Percentiles rank a stretch among this genome's conserved stretches.
Evolutionary conservation across 2,888 invertebrate species (phyloP).

Genomic region (Zonitis immaculata): DNA sequence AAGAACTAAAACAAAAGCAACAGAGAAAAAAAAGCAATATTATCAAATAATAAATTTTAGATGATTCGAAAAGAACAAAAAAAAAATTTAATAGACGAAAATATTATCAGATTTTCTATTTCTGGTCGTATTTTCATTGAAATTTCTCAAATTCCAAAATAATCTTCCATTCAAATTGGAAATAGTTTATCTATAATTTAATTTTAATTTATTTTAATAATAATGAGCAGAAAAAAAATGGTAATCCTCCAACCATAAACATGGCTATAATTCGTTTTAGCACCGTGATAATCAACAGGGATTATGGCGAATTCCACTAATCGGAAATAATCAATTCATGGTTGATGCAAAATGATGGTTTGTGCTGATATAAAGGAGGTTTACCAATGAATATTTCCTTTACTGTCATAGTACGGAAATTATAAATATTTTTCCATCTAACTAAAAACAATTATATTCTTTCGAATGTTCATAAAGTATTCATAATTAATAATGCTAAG

Average conservation of each 20-base stretch:
- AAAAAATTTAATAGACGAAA: neutral
- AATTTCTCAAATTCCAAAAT: no score
- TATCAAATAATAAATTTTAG: no score
- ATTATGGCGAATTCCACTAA: conserved; percentile 27
- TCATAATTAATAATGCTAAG: no score
- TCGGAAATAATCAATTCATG: conserved; percentile 28
- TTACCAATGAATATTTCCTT: neutral
- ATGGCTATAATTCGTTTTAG: conserved; percentile 20
- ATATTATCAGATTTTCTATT: no score
- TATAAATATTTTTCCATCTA: neutral
- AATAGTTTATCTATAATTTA: no score
- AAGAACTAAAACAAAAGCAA: no score
- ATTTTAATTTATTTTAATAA: neutral
- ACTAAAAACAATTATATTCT: no score
- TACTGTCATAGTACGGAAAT: neutral
- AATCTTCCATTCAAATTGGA: no score
- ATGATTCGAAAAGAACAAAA: neutral
- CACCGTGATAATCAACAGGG: conserved; percentile 28
- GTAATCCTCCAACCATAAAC: conserved; percentile 21
- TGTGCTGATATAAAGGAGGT: neutral
- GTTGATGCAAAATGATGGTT: conserved; percentile 21
- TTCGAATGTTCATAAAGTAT: no score
- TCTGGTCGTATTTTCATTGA: no score
- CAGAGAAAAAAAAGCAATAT: no score
- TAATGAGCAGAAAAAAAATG: conserved; percentile 9